Conservation (phyloP, 2,888 invertebrate species). For the Tortricodes alternella region DNA sequence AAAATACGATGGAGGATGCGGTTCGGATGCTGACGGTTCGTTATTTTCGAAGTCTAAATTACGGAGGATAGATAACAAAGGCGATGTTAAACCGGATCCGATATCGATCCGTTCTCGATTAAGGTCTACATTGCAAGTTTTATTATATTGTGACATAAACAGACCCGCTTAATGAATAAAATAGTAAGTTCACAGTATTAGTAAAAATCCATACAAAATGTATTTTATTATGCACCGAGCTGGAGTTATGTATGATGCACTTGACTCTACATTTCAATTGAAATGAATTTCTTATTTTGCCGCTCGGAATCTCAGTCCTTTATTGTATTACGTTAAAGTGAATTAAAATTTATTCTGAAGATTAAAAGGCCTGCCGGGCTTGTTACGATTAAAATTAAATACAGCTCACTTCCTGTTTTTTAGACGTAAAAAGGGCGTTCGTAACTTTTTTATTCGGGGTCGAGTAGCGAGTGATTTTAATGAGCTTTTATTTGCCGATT, state of each 20-base stretch:
- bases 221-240: too few species aligned
- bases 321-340: constrained; percentile 68
- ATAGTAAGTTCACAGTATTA: too few species aligned
- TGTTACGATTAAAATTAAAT: constrained; percentile 71
- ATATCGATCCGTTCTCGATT: constrained; percentile 5
- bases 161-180: too few species aligned
- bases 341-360: constrained; percentile 66
- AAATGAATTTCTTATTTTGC: constrained; percentile 34
- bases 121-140: not conserved
- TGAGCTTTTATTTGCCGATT: constrained; percentile 67
- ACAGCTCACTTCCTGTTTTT: constrained; percentile 59
- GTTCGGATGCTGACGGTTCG: not conserved
- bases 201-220: too few species aligned
- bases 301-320: constrained; percentile 49
- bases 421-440: constrained; percentile 55
- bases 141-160: too few species aligned
- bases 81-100: constrained; percentile 4
- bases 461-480: constrained; percentile 72
- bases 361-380: constrained; percentile 58
- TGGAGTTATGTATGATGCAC: constrained; percentile 7
- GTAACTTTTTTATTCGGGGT: constrained; percentile 68
- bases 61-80: constrained; percentile 1
- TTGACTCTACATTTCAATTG: constrained; percentile 5
- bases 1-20: not conserved
- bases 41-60: not conserved